Evolutionary conservation across 2,113 vertebrate species (phyloP).

Genomic region (Rhegmatorhina hoffmannsi): DNA sequence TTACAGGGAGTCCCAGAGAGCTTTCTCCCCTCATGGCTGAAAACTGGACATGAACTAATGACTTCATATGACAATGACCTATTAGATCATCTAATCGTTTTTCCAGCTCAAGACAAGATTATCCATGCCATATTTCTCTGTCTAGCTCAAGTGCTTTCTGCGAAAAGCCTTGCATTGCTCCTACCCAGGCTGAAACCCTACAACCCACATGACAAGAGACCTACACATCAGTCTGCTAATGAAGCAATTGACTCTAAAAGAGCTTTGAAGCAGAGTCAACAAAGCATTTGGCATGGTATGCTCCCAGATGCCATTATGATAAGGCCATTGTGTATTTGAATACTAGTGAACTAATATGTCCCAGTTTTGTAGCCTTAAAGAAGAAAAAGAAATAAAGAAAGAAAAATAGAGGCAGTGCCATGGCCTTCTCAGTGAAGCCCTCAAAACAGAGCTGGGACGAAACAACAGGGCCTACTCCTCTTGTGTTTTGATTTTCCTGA

Average conservation of each 20-base stretch:
- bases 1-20: neutral
- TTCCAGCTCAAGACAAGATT: neutral
- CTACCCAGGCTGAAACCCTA: neutral
- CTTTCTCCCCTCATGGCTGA: neutral
- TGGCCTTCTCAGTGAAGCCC: neutral
- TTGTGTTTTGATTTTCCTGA: neutral
- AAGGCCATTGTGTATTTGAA: slow-evolving; percentile 56
- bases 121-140: neutral
- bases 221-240: neutral
- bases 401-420: neutral
- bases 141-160: neutral
- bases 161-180: neutral
- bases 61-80: slow-evolving; percentile 29
- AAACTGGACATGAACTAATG: neutral
- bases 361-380: slow-evolving; percentile 1
- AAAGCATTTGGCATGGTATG: slow-evolving; percentile 14
- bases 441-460: neutral
- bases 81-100: slow-evolving; percentile 9
- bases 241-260: neutral
- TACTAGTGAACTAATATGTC: slow-evolving; percentile 3
- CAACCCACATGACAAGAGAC: neutral
- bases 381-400: neutral
- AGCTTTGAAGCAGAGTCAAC: slow-evolving; percentile 26
- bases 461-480: neutral
- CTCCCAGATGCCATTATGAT: slow-evolving; percentile 38